These are phyloP conservation scores for Dendronephthya gigantea DNA, from an alignment of 64 coral and sea anemone genomes.

Conservation along the genomic window DNA sequence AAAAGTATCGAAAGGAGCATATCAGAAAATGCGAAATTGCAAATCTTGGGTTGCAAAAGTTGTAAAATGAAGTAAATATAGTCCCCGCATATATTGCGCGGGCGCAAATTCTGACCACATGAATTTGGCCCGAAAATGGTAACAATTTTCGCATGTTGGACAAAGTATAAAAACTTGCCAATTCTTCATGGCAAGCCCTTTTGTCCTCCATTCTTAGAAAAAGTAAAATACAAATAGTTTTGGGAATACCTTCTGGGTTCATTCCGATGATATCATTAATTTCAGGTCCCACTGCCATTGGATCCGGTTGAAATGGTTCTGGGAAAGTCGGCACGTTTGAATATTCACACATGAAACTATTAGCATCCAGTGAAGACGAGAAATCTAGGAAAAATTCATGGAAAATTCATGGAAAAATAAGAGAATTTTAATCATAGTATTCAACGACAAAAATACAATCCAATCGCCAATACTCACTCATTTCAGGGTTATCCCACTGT, in stretches of 20 bases:
- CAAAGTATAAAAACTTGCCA: too few relatives aligned
- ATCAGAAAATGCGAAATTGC: too few relatives aligned
- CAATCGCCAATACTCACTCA: neutral
- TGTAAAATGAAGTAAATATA: too few relatives aligned
- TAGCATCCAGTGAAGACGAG: neutral
- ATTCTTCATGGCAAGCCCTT: neutral
- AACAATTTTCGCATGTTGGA: too few relatives aligned
- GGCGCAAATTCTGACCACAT: too few relatives aligned
- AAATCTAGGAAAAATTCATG: neutral
- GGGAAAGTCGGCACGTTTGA: neutral
- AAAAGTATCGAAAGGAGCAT: too few relatives aligned
- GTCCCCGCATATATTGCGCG: too few relatives aligned
- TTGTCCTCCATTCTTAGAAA: neutral
- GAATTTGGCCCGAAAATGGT: too few relatives aligned
- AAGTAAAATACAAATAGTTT: too few relatives aligned
- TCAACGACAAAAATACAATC: neutral
- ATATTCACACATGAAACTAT: neutral
- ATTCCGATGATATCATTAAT: neutral
- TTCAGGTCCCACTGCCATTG: neutral
- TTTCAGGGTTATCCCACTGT: neutral
- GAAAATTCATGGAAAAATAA: neutral
- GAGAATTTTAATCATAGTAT: neutral
- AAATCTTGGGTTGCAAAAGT: too few relatives aligned
- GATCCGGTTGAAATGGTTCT: neutral
- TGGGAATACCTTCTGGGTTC: neutral